Percentiles rank a stretch among this genome's conserved stretches.
These are phyloP conservation scores for Monochamus alternatus DNA, from an alignment of 2,888 invertebrate species.

Conservation along the genomic window DNA sequence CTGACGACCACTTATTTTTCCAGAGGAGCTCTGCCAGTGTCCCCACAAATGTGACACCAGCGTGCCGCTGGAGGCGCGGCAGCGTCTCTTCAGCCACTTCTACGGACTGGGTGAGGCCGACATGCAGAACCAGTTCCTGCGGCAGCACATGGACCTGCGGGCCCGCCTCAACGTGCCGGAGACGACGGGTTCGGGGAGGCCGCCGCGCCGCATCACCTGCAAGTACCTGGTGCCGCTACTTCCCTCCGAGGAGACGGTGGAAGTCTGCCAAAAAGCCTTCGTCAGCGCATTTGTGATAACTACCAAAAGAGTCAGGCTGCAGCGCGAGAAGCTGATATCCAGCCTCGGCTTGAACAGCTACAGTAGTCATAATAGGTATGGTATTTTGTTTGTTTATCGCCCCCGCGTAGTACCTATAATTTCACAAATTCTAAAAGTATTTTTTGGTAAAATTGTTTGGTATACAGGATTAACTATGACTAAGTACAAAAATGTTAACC, in stretches of 20 bases:
- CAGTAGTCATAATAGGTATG: constrained; percentile 66
- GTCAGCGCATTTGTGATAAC: constrained; percentile 74
- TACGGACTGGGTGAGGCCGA: constrained; percentile 72
- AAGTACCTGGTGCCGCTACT: constrained; percentile 70
- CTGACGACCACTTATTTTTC: constrained; percentile 49
- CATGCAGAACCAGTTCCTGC: constrained; percentile 72
- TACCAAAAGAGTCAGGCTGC: constrained; percentile 72
- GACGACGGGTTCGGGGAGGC: constrained; percentile 64
- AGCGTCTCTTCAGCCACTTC: constrained; percentile 71
- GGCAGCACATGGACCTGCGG: constrained; percentile 72
- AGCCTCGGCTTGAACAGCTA: constrained; percentile 70
- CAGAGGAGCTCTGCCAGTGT: constrained; percentile 73
- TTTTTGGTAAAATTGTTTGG: too few species aligned
- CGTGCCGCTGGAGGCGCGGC: constrained; percentile 70
- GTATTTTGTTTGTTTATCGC: too few species aligned
- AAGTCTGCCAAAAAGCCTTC: constrained; percentile 74
- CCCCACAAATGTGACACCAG: constrained; percentile 74
- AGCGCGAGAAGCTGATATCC: constrained; percentile 72
- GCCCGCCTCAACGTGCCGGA: constrained; percentile 69
- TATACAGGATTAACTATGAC: too few species aligned
- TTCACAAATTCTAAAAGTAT: neutral
- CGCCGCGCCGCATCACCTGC: constrained; percentile 72
- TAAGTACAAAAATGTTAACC: too few species aligned
- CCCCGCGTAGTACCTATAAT: neutral
- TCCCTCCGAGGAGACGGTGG: constrained; percentile 60